phyloP scores from a whole-genome alignment of 2,797 vertebrate species.

The Lepidocolaptes lacrymiger region DNA sequence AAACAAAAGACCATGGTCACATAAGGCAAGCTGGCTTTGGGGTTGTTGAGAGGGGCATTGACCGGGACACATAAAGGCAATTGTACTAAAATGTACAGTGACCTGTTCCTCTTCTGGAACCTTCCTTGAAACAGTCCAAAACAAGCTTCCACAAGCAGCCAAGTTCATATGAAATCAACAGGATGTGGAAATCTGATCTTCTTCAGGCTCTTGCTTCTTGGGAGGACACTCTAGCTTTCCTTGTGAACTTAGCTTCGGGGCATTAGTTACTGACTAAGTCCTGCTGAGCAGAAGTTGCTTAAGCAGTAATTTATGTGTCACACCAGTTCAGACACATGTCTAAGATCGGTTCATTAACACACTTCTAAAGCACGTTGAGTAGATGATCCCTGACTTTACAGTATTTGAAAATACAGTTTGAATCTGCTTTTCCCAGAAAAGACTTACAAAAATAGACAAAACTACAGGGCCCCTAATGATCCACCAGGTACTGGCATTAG shows the following conservation, averaged over 20 bases:
- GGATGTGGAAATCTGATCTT: conserved; percentile 67
- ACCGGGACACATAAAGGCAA: neutral
- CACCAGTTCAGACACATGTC: conserved; percentile 4
- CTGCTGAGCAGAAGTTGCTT: conserved; percentile 52
- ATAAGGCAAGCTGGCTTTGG: conserved; percentile 43
- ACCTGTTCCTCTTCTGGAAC: neutral
- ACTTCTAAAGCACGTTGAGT: neutral
- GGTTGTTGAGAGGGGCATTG: conserved; percentile 7
- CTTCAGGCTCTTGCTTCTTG: conserved; percentile 25
- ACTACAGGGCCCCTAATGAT: conserved; percentile 91
- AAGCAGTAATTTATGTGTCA: conserved; percentile 35
- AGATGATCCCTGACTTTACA: neutral
- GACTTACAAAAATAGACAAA: conserved; percentile 87
- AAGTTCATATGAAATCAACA: conserved; percentile 60
- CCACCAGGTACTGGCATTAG: conserved; percentile 88
- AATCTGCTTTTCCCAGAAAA: conserved; percentile 4
- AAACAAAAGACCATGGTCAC: conserved; percentile 11
- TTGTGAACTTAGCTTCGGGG: conserved; percentile 12
- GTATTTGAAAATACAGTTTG: conserved; percentile 21
- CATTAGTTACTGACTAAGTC: conserved; percentile 33
- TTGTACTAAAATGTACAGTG: conserved; percentile 29
- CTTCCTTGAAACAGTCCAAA: conserved; percentile 54
- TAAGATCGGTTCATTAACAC: conserved; percentile 18
- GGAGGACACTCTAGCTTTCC: neutral
- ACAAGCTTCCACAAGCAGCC: conserved; percentile 61